Evolutionary conservation across 2,113 vertebrate species (phyloP), one percentile per base, ranked within the genome.

Genomic region (Thalassarche chlororhynchos): DNA sequence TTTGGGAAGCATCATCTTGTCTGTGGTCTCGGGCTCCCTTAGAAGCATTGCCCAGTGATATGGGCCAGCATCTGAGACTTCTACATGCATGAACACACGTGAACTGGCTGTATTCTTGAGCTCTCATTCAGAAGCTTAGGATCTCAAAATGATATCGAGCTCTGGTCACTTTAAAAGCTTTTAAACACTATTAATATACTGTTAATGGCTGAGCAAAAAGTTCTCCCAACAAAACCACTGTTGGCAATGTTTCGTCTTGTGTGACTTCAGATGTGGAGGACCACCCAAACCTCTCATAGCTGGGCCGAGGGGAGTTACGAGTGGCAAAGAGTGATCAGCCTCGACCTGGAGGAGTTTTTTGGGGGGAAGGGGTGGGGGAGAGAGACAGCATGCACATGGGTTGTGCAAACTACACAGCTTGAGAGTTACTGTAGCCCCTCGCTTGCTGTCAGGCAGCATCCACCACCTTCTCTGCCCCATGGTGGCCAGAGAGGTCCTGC

Each of bases 251-350:
- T 84, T 62, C 34, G 46, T 84, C 36, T 72, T 2, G 0, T 23
- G 29, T 38, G 25, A 32, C 36, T 31, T 57, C 10, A 25, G 36
- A 14, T 75, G 31, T 34, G 46, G 68, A 89, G 42, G 38, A 65
- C 5, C 17, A 69, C 29, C 28, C 28, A 32, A 38, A 72, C 25
- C 20, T 86, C 47, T 68, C 0, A 0, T 36, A 42, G 64, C 24
- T 85, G 42, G n/a, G 46, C 31, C 0, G 1, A n/a, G 34, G 38
- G 40, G 32, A 54, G 25, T n/a, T 10, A 32, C 0, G 4, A 47
- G 60, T 1, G 1, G 6, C 7, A 8, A 81, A 38, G 34, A 21
- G 34, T n/a, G 18, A 34, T 47, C 36, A 34, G 34, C 21, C 24
- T 36, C 4, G 10, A 25, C 44, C 52, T 68, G 65, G 28, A 46